These are phyloP conservation scores for Dicrostonyx torquatus DNA, from an alignment of 2,797 vertebrate genomes.

Conservation along the genomic window DNA sequence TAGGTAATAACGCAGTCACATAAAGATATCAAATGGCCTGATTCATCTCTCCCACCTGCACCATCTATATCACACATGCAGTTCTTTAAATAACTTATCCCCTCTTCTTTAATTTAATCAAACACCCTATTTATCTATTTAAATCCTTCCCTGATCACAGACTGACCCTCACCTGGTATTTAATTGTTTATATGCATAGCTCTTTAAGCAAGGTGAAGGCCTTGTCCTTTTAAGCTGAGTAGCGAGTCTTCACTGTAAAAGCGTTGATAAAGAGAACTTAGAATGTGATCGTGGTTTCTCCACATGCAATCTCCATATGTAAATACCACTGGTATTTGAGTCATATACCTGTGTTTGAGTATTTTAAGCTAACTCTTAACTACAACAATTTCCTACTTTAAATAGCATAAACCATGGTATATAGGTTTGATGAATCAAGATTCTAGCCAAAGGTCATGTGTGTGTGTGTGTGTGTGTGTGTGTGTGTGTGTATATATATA, in stretches of 20 bases:
- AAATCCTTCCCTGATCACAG: background rate
- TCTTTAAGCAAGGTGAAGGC: conserved; percentile 29
- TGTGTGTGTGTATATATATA: background rate
- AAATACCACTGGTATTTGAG: conserved; percentile 24
- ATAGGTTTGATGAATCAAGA: conserved; percentile 20
- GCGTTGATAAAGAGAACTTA: background rate
- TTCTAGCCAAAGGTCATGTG: conserved; percentile 30
- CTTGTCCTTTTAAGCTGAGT: background rate
- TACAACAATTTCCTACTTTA: conserved; percentile 26
- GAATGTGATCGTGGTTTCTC: conserved; percentile 12
- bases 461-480: background rate
- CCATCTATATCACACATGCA: conserved; percentile 57
- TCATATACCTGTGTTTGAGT: background rate
- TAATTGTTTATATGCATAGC: conserved; percentile 1
- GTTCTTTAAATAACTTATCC: conserved; percentile 54
- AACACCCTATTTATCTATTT: conserved; percentile 44
- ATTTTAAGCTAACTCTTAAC: conserved; percentile 30
- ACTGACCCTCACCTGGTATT: background rate
- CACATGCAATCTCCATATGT: background rate
- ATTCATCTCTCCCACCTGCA: conserved; percentile 60
- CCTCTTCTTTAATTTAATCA: conserved; percentile 71
- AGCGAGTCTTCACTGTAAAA: background rate
- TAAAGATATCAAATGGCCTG: background rate
- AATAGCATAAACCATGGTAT: background rate
- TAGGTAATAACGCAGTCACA: conserved; percentile 8